Evolutionary conservation across 2,888 invertebrate species (phyloP), one percentile per base, ranked within the genome.

Genomic region (Conchocele bisecta): DNA sequence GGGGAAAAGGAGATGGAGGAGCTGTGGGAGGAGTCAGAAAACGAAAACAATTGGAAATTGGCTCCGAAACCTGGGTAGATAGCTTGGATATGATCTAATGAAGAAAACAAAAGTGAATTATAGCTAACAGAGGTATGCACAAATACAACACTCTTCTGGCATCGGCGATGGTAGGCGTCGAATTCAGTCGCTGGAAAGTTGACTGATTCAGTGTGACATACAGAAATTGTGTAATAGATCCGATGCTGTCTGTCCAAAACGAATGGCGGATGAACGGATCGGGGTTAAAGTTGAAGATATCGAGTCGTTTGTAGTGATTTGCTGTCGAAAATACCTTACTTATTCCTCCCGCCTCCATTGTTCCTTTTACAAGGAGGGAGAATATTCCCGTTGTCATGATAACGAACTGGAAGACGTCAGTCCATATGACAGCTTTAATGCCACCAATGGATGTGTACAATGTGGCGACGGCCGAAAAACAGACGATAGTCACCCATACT

Each of bases 221-320:
- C 9, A 74, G 57, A 48, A 42, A 60, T 39, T 44, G 42, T 24
- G 64, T 60, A n/a, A 59, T 24, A 6, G 68, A 35, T 17, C 68
- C 74, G 13, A 74, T 33, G 37, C 33, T 57, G n/a, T 65, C 28
- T 7, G 68, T 56, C 74, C 74, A 74, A 60, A 74, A 60, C 35
- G 74, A 54, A 28, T 74, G 59, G 20, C 74, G 44, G 4, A 44
- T 35, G 5, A 69, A 66, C 7, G 74, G 74, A 46, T 74, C 69
- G 3, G 59, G 29, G 33, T 74, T 35, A 13, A 68, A 60, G 41
- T 68, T 50, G 15, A 46, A 51, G 13, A 57, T 3, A 15, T 65
- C 28, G 5, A 65, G 22, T 15, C 64, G 37, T n/a, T n/a, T n/a
- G n/a, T n/a, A n/a, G 17, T 28, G 29, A 11, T 29, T 37, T 33